Evolutionary conservation across 2,888 invertebrate species (phyloP).

Genomic region (Cyclophora punctaria): DNA sequence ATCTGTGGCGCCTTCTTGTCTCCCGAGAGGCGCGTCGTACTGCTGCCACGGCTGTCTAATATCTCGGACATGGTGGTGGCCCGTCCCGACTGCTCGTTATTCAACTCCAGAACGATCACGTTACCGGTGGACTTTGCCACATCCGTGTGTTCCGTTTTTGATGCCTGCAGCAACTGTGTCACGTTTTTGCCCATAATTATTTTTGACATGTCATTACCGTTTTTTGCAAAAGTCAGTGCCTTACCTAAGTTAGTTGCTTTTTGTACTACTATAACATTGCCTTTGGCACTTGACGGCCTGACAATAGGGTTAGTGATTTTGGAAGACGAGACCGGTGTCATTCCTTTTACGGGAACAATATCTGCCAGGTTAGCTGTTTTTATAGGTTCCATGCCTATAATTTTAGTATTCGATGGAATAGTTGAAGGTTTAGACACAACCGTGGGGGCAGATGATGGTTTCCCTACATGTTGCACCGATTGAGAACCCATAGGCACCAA

Average conservation of each 20-base stretch:
- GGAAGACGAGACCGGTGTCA: slow-evolving; percentile 50
- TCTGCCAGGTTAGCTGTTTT: slow-evolving; percentile 68
- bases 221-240: slow-evolving; percentile 62
- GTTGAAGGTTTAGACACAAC: slow-evolving; percentile 51
- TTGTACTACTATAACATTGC: slow-evolving; percentile 76
- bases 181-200: slow-evolving; percentile 71
- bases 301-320: slow-evolving; percentile 63
- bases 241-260: slow-evolving; percentile 73
- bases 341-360: slow-evolving; percentile 61
- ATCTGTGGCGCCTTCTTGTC: slow-evolving; percentile 47
- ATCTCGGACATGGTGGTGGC: slow-evolving; percentile 68
- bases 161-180: slow-evolving; percentile 59
- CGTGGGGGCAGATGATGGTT: slow-evolving; percentile 40
- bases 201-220: slow-evolving; percentile 66
- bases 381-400: slow-evolving; percentile 41
- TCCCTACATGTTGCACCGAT: slow-evolving; percentile 35
- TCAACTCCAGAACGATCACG: slow-evolving; percentile 65
- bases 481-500: slow-evolving; percentile 63
- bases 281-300: slow-evolving; percentile 63
- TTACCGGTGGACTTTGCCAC: slow-evolving; percentile 54
- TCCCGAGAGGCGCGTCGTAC: slow-evolving; percentile 27
- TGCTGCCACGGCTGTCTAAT: slow-evolving; percentile 47
- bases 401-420: slow-evolving; percentile 43
- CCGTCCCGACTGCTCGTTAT: slow-evolving; percentile 62
- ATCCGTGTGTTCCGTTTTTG: slow-evolving; percentile 52